Evolutionary conservation across 1,140 invertebrate species (phyloP), one percentile per base, ranked within the genome.

Genomic region (Brachionus koreanus): DNA sequence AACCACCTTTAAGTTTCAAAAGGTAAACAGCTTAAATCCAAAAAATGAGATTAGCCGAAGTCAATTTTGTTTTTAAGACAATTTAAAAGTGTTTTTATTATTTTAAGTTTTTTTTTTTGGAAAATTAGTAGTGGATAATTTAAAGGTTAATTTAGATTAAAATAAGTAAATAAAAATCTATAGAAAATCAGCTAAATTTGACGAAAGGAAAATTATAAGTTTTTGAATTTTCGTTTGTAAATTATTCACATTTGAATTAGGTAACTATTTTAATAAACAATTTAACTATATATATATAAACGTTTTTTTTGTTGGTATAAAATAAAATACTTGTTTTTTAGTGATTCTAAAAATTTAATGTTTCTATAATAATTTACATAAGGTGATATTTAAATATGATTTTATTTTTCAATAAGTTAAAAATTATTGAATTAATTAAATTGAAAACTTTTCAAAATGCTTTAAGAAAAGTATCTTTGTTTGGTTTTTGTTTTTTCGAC

Each of bases 211-310:
- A 29, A 29, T 1, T 29, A 29, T 29, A 29, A 29, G 29, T 29
- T 29, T 29, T 29, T 29, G 3, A 29, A 29, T 29, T 29, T 29
- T 29, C 3, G 29, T 29, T 29, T 29, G 29, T 57, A 9, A 57
- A 57, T 57, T 57, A 16, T 57, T 57, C 19, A 23, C 49, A 57
- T 57, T 57, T 57, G 49, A 57, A 57, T 57, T 57, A 57, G 49
- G 49, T 57, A 57, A 57, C 49, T 57, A 57, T 16, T 57, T 57
- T 57, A 57, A 57, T 57, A 57, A 57, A 57, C 49, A 57, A 57
- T 57, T 57, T 57, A 57, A 25, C 19, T 57, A 57, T 19, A 57
- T 29, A n/a, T n/a, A n/a, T n/a, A n/a, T n/a, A n/a, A n/a, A n/a
- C n/a, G n/a, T 57, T 57, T 19, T 57, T 57, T 7, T 57, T 57